A percentile compares a stretch with the other conserved stretches of the same genome.
Evolutionary conservation across 2,113 vertebrate species (phyloP).

Genomic region (Pontoporia blainvillei): DNA sequence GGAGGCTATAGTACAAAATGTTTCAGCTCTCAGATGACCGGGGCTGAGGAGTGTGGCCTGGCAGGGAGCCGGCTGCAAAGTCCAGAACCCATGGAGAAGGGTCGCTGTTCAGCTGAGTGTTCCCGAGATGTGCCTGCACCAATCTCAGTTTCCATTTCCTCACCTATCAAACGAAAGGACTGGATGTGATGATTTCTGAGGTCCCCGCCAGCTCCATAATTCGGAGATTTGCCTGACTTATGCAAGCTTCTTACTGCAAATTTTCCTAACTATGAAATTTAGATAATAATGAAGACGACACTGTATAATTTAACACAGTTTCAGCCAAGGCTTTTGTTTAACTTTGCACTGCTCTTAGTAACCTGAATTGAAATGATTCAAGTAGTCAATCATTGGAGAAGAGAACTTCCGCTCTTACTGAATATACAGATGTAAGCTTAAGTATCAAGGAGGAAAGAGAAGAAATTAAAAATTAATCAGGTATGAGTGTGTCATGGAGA

Average conservation of each 20-base stretch:
- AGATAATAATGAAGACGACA: background rate
- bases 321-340: background rate
- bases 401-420: background rate
- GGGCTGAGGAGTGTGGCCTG: background rate
- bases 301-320: background rate
- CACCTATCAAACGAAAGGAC: background rate
- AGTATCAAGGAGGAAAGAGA: background rate
- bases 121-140: background rate
- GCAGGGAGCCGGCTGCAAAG: background rate
- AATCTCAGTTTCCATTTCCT: background rate
- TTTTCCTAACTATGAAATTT: background rate
- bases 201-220: background rate
- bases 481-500: background rate
- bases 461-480: constrained; percentile 3
- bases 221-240: background rate
- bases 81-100: background rate
- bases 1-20: background rate
- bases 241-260: background rate
- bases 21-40: background rate
- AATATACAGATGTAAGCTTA: background rate
- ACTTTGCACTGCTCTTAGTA: background rate
- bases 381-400: background rate
- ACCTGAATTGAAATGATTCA: background rate
- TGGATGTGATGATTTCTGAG: background rate
- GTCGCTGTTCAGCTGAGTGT: background rate